Evolutionary conservation across 2,113 vertebrate genomes (phyloP).

Genomic region (Muscicapa adusta): DNA sequence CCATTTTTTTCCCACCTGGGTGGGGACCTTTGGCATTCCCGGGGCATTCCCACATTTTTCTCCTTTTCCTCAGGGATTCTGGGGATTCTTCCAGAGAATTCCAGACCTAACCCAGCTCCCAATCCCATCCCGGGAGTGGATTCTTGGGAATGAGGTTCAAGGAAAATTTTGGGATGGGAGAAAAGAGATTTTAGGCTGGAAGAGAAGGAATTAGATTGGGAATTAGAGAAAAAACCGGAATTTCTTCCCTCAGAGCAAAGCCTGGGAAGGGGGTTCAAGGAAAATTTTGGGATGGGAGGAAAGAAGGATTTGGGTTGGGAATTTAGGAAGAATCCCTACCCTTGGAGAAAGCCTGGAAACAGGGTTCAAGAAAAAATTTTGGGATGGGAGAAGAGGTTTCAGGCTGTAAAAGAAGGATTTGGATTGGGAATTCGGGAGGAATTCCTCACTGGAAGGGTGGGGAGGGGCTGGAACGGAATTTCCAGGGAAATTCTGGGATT

Average conservation of each 20-base stretch:
- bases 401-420: too few relatives aligned
- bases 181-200: neutral
- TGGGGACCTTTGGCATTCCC: conserved; percentile 65
- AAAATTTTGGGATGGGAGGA: neutral
- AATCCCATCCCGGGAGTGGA: fast-evolving
- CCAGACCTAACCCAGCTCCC: neutral
- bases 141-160: neutral
- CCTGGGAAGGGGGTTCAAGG: too few relatives aligned
- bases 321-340: neutral
- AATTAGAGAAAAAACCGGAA: neutral
- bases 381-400: neutral
- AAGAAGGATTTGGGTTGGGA: too few relatives aligned
- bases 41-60: conserved; percentile 45
- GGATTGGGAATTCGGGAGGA: neutral
- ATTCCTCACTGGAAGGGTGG: neutral
- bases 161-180: neutral
- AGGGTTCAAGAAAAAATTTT: neutral
- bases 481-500: neutral
- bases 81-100: neutral
- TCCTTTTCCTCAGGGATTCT: neutral
- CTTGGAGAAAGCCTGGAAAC: neutral
- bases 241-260: neutral
- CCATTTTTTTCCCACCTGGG: conserved; percentile 67
- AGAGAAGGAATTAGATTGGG: neutral
- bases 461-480: neutral